Evolutionary conservation across 1,140 invertebrate genomes (phyloP), one percentile per base, ranked within the genome.

Genomic region (Bursaphelenchus mucronatus): DNA sequence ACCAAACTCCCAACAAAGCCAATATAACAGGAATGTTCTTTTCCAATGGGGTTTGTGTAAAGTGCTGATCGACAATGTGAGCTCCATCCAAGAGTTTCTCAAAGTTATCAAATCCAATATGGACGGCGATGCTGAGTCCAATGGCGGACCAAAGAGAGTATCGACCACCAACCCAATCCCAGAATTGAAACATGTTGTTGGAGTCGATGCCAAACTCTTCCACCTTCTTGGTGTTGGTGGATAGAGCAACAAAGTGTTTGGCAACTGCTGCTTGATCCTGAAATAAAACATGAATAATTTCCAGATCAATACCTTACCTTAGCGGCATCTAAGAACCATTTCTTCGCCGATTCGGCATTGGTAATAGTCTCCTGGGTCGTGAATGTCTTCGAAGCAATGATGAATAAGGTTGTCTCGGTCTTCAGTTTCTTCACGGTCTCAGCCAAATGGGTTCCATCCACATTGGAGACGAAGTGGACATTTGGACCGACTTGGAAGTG

Each of bases 281-380:
- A 30, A 30, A 30, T 30, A 30, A 30, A 30, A 30, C 30, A 5
- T 3, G 5, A 30, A 30, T 30, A 30, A 30, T 30, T 30, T 5
- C 30, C 30, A 30, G 30, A 30, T 30, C 30, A 30, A 30, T 30
- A 5, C 30, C 30, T 30, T 30, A 30, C 30, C 30, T 92, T 91
- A 49, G 91, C 88, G 49, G 81, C 83, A 30, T 88, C 84, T 49
- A 99, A 82, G 78, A 99, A 90, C 96, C 96, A 99, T 53, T 87
- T 84, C 82, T 96, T 96, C 0, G 96, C 95, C 13, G 95, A 95
- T 5, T 88, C 89, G 6, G 96, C 95, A 85, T 99, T 99, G 15
- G 95, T 97, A 69, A 99, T 96, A 3, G 96, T 99, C 86, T 99
- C 96, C 82, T 98, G 94, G 2, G 96, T 99, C 9, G 94, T 97